Conservation (phyloP, 2,888 invertebrate species). For the Resseliella maxima region DNA sequence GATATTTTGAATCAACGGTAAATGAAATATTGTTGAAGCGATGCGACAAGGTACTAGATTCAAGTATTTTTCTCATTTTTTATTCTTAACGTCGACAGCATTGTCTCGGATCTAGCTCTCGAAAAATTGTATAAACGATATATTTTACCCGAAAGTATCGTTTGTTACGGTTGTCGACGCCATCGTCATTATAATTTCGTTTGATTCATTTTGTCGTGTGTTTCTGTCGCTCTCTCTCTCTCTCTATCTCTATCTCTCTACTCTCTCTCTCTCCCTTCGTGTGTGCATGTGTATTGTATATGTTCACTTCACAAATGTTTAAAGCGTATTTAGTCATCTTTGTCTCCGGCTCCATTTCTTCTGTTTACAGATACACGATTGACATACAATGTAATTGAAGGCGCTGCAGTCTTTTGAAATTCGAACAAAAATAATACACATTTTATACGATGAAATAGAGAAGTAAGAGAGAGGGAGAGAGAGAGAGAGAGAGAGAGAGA, state of each 20-base stretch:
- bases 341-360: neutral
- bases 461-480: no score
- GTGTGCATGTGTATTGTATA: neutral
- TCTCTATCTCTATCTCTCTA: neutral
- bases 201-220: neutral
- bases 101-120: neutral
- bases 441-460: neutral
- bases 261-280: neutral
- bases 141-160: neutral
- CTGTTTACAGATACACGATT: neutral
- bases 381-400: slow-evolving; percentile 20
- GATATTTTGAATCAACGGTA: no score
- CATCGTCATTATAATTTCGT: slow-evolving; percentile 40
- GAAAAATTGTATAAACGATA: neutral
- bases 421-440: slow-evolving; percentile 14
- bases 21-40: neutral
- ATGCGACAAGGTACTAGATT: neutral
- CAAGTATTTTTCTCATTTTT: neutral
- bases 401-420: slow-evolving; percentile 43
- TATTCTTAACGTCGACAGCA: neutral
- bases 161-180: neutral
- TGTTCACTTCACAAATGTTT: no score
- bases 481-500: no score
- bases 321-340: neutral
- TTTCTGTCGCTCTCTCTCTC: neutral